Base-by-base conservation (phyloP, 1,140 invertebrate genomes). In the Calycopis cecrops region DNA sequence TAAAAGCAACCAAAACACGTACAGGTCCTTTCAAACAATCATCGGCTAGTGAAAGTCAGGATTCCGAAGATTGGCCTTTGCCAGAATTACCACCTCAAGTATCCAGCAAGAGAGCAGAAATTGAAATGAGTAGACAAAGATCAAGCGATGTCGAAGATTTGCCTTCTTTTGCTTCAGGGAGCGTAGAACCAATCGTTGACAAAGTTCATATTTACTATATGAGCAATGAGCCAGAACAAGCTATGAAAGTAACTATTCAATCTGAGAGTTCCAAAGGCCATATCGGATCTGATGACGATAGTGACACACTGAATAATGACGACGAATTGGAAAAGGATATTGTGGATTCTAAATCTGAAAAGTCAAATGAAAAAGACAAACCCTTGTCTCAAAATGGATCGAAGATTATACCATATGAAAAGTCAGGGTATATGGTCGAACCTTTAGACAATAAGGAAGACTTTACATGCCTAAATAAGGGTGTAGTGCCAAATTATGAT, bases 131-230 rank as follows among this genome's bases (percentile, higher is more conserved):
- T 63, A 55, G 87, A 68, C 57, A 85, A 79, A 81, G 81, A 78
- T 87, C 81, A n/a, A 83, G 79, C 57, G 91, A 92, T 55, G 93
- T 92, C 3, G 92, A 95, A 62, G 91, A 92, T 59, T 94, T 94
- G 92, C 94, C 93, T 2, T 94, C 94, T 10, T 93, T 94, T 1
- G 93, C 94, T 1, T 92, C 92, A 10, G 93, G 92, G 48, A 89
- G 92, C 14, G 75, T 92, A 18, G 92, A 92, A 3, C 89, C 90
- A 4, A 87, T 88, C 21, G 90, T 94, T n/a, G 93, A 93, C 71
- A 93, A 94, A 72, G 92, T 96, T n/a, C 93, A 95, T 82, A 94
- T 94, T 21, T 95, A 94, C 76, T 95, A 94, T 63, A 92, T 94
- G 85, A 94, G 92, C 59, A 91, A 92, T 37, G 93, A 93, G 71